These are phyloP conservation scores for Lucifuga dentata DNA, from an alignment of 2,113 vertebrate species.

Conservation along the genomic window DNA sequence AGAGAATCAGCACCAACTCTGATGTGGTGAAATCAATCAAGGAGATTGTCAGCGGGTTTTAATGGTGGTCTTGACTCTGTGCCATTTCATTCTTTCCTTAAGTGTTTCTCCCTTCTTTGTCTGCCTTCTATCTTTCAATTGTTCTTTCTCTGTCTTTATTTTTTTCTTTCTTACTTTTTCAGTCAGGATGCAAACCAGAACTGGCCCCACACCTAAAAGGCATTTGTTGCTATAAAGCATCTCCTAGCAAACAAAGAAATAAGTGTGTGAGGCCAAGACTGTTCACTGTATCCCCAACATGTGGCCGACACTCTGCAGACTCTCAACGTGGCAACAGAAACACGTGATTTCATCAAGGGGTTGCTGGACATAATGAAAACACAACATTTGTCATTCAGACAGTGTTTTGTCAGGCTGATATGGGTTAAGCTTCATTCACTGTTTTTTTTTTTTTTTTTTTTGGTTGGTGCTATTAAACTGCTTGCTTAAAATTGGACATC, in stretches of 20 bases:
- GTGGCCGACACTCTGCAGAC: slow-evolving; percentile 48
- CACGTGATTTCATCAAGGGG: slow-evolving; percentile 43
- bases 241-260: slow-evolving; percentile 53
- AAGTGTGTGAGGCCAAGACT: slow-evolving; percentile 36
- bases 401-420: slow-evolving; percentile 60
- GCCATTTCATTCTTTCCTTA: slow-evolving; percentile 66
- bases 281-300: not conserved
- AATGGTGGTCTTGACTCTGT: slow-evolving; percentile 57
- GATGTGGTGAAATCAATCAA: slow-evolving; percentile 52
- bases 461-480: not conserved
- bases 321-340: slow-evolving; percentile 37
- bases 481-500: slow-evolving; percentile 19
- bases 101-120: slow-evolving; percentile 38
- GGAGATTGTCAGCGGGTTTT: slow-evolving; percentile 54
- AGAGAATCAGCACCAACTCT: slow-evolving; percentile 27
- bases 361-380: slow-evolving; percentile 46
- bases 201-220: not conserved
- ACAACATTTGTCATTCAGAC: slow-evolving; percentile 57
- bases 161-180: not conserved
- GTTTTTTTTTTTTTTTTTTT: slow-evolving; percentile 16
- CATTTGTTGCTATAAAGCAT: slow-evolving; percentile 51
- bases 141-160: not conserved
- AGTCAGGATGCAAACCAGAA: slow-evolving; percentile 57
- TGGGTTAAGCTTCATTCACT: slow-evolving; percentile 38
- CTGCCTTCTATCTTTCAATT: slow-evolving; percentile 22